A percentile compares a stretch with the other conserved stretches of the same genome.
Evolutionary conservation across 2,888 invertebrate species (phyloP).

Genomic region (Epinotia demarniana): DNA sequence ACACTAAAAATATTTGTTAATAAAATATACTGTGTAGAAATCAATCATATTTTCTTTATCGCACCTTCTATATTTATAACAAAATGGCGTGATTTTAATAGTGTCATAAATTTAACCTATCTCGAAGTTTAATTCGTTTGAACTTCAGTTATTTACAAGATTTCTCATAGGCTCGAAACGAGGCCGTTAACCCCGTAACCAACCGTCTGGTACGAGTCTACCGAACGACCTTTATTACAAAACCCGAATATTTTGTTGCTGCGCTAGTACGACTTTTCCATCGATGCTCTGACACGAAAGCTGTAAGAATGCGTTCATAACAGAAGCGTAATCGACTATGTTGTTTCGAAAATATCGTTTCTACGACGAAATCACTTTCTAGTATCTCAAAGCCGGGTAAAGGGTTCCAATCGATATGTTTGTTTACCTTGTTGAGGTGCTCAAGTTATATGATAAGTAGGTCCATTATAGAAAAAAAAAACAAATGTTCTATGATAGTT

Average conservation of each 20-base stretch:
- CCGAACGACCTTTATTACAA: conserved; percentile 58
- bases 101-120: background rate
- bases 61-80: background rate
- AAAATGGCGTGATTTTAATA: background rate
- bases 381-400: conserved; percentile 54
- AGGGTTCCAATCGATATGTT: conserved; percentile 62
- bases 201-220: conserved; percentile 72
- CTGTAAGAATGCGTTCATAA: conserved; percentile 46
- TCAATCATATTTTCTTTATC: background rate
- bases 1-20: background rate
- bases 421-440: conserved; percentile 59
- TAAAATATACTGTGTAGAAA: background rate
- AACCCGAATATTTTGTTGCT: conserved; percentile 46
- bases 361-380: conserved; percentile 46
- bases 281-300: conserved; percentile 55
- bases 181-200: conserved; percentile 63
- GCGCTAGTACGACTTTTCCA: conserved; percentile 56
- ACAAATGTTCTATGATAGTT: too few species aligned
- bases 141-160: conserved; percentile 50
- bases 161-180: conserved; percentile 63
- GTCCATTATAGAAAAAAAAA: too few species aligned
- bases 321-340: conserved; percentile 58
- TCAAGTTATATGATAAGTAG: background rate
- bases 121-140: background rate
- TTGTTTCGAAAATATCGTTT: conserved; percentile 47